Percentiles rank a stretch among this genome's conserved stretches.
phyloP scores from a whole-genome alignment of 2,888 invertebrate genomes.

The Hyppa rectilinea region DNA sequence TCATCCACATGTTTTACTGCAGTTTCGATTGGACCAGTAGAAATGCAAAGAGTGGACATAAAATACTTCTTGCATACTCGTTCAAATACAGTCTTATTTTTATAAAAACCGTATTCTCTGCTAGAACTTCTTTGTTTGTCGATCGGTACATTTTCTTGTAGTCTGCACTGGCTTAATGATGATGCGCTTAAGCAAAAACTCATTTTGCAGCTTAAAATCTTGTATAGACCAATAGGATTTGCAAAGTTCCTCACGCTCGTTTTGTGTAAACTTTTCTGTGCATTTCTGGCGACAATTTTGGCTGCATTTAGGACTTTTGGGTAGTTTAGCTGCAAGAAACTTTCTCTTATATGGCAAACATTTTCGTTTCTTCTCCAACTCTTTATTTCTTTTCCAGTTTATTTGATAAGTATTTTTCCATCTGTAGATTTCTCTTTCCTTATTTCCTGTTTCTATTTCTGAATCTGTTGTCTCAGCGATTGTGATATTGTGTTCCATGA shows the following conservation, averaged over 20 bases:
- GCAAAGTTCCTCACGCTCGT: constrained; percentile 23
- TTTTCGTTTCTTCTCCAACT: constrained; percentile 29
- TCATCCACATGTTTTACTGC: constrained; percentile 37
- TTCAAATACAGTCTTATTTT: constrained; percentile 28
- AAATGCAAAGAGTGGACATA: constrained; percentile 35
- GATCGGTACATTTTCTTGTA: constrained; percentile 23
- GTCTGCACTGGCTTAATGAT: constrained; percentile 28
- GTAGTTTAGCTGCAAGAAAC: constrained; percentile 26
- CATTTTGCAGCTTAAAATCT: constrained; percentile 29
- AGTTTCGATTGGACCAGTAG: constrained; percentile 30
- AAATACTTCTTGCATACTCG: constrained; percentile 32
- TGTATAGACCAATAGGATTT: constrained; percentile 31
- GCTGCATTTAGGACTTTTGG: constrained; percentile 33
- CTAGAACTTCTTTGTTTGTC: constrained; percentile 25
- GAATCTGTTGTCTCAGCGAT: constrained; percentile 19
- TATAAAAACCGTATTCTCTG: constrained; percentile 22
- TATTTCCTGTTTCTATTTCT: constrained; percentile 24
- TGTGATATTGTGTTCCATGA: constrained; percentile 11
- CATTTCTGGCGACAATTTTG: constrained; percentile 31
- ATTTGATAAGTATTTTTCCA: constrained; percentile 18
- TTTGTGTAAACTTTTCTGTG: constrained; percentile 26
- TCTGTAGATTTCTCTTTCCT: constrained; percentile 24
- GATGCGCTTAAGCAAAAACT: constrained; percentile 25
- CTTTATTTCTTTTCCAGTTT: constrained; percentile 37
- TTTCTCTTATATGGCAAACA: constrained; percentile 40